Evolutionary conservation across 2,797 vertebrate genomes (phyloP).

Genomic region (Falco peregrinus): DNA sequence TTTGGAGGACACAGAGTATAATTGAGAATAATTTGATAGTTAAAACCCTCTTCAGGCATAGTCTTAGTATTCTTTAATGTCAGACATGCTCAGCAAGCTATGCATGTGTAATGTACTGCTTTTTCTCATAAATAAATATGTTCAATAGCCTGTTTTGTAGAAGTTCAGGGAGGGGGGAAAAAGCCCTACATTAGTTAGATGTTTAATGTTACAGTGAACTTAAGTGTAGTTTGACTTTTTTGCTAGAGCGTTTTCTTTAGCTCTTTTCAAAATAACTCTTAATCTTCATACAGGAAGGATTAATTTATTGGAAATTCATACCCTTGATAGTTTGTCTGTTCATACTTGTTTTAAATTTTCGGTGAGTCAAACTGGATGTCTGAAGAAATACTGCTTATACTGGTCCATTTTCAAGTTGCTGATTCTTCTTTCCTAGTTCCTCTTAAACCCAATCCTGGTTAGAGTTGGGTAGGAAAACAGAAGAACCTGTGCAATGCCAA

Average conservation of each 20-base stretch:
- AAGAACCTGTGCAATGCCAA: neutral
- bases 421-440: neutral
- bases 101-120: constrained; percentile 38
- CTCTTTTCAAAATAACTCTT: neutral
- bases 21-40: constrained; percentile 3
- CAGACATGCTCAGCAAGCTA: neutral
- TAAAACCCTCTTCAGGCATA: neutral
- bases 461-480: neutral
- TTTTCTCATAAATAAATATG: constrained; percentile 44
- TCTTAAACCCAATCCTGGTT: neutral
- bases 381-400: neutral
- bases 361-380: neutral
- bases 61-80: neutral
- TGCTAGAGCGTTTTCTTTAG: neutral
- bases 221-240: neutral
- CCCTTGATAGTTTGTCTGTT: neutral
- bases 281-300: neutral
- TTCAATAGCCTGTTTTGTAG: neutral
- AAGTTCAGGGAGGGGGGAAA: neutral
- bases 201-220: neutral
- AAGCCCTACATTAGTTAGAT: neutral
- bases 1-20: neutral
- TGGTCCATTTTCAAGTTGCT: neutral
- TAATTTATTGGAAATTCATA: neutral
- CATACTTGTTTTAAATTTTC: neutral